These are phyloP conservation scores for Etheostoma cragini DNA, from an alignment of 2,113 vertebrate species.

Conservation along the genomic window DNA sequence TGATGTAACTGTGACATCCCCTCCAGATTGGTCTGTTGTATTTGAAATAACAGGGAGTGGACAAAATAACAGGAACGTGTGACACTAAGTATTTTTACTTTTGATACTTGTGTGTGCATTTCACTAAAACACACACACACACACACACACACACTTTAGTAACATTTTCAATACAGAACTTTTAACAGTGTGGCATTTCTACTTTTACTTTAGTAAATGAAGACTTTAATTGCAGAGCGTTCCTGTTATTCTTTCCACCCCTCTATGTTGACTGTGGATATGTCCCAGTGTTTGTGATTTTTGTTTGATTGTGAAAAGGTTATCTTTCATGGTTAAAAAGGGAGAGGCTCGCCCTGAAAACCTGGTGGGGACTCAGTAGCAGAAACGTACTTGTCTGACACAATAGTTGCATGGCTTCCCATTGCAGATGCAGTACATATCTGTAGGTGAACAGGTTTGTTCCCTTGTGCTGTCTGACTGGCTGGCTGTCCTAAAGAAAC, in stretches of 20 bases:
- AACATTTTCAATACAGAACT: neutral
- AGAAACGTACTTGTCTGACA: neutral
- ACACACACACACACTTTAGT: neutral
- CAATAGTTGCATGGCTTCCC: neutral
- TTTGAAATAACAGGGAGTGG: neutral
- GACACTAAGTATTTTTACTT: neutral
- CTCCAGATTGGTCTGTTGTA: neutral
- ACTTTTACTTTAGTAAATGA: neutral
- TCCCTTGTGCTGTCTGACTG: neutral
- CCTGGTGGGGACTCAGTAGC: neutral
- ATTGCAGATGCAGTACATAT: neutral
- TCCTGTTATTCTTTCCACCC: slow-evolving; percentile 16
- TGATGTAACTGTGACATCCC: too few relatives aligned
- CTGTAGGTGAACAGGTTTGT: neutral
- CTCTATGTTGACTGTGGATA: neutral
- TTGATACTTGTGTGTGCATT: neutral
- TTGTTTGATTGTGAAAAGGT: neutral
- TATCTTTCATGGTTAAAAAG: slow-evolving; percentile 21
- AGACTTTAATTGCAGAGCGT: neutral
- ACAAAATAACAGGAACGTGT: neutral
- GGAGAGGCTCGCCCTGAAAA: neutral
- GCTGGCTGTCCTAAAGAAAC: neutral
- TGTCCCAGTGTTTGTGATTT: neutral
- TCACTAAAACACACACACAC: neutral
- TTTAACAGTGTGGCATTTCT: neutral